phyloP scores from a whole-genome alignment of 2,113 vertebrate genomes.

The Megaceryle torquata region DNA sequence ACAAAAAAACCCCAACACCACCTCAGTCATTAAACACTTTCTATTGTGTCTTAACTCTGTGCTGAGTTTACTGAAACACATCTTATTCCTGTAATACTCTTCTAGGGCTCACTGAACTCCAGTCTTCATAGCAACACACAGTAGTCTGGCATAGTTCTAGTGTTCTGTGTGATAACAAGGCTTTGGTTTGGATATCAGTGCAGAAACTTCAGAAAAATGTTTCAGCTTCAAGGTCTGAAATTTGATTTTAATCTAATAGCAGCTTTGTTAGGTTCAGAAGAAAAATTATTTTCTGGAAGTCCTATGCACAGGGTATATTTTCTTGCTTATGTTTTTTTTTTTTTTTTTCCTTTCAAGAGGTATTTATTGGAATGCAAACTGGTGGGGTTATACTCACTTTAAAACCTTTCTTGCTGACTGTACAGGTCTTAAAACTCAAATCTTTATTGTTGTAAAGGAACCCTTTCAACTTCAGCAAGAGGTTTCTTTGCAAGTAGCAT shows the following conservation, averaged over 20 bases:
- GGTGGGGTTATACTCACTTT: neutral
- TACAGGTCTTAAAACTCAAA: neutral
- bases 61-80: neutral
- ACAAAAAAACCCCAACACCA: rapidly evolving
- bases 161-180: neutral
- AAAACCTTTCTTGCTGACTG: neutral
- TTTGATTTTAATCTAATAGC: neutral
- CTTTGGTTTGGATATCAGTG: neutral
- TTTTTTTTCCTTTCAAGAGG: neutral
- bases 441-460: neutral
- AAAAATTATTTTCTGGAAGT: neutral
- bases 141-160: neutral
- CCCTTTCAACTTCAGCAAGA: neutral
- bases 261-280: neutral
- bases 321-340: neutral
- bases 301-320: neutral
- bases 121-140: neutral
- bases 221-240: neutral
- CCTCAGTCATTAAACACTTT: neutral
- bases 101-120: neutral
- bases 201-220: neutral
- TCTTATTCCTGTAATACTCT: neutral
- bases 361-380: neutral
- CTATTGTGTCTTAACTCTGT: neutral
- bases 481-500: neutral